A percentile compares a stretch with the other conserved stretches of the same genome.
Conservation (phyloP, 2,888 invertebrate species). For the Philereme vetulata region DNA sequence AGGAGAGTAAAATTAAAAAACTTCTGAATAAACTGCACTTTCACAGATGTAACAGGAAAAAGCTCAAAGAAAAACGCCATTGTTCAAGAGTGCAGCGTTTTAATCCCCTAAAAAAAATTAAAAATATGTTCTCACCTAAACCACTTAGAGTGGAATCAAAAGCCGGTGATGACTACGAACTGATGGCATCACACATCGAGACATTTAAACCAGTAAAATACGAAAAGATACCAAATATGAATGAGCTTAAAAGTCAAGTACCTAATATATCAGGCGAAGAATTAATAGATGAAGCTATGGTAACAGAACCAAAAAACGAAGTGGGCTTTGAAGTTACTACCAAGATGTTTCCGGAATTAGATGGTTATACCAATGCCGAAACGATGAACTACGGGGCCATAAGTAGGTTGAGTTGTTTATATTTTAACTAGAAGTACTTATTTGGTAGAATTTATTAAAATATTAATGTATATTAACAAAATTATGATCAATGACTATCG, state of each 20-base stretch:
- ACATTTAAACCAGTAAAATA: constrained; percentile 45
- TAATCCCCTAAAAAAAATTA: constrained; percentile 55
- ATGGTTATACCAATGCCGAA: neutral
- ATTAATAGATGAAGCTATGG: neutral
- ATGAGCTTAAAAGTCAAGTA: constrained; percentile 52
- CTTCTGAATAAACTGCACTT: constrained; percentile 46
- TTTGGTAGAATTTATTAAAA: neutral
- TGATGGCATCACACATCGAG: constrained; percentile 39
- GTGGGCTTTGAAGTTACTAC: constrained; percentile 1
- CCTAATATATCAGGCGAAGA: constrained; percentile 52
- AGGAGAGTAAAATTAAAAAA: constrained; percentile 33
- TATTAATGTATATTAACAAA: no score
- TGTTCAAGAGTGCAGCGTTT: constrained; percentile 48
- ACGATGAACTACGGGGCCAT: neutral
- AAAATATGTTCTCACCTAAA: constrained; percentile 47
- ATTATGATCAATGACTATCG: no score
- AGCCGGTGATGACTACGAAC: constrained; percentile 44
- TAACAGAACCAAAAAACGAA: neutral
- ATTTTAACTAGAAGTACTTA: neutral
- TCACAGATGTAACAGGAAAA: constrained; percentile 34
- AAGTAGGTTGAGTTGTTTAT: constrained; percentile 1
- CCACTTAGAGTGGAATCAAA: constrained; percentile 6
- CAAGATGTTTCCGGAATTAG: neutral
- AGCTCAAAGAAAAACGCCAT: constrained; percentile 37
- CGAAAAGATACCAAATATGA: constrained; percentile 38